These are phyloP conservation scores for Rhinogobius similis DNA, from an alignment of 2,113 vertebrate genomes.

Conservation along the genomic window DNA sequence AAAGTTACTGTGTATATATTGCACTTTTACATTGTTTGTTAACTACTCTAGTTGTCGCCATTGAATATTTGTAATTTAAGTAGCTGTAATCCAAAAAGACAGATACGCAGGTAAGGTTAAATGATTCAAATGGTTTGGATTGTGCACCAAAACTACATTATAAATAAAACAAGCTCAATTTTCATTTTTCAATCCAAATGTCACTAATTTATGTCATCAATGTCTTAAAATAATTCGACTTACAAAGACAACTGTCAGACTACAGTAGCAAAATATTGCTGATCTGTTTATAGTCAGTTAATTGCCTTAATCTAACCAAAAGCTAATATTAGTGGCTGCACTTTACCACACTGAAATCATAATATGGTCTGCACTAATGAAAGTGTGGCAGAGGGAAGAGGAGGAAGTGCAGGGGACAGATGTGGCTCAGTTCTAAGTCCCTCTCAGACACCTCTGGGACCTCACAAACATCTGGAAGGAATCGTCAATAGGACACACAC, in stretches of 20 bases:
- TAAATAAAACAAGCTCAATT: too few relatives aligned
- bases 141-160: not conserved
- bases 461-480: slow-evolving; percentile 76
- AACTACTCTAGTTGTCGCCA: too few relatives aligned
- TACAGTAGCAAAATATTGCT: too few relatives aligned
- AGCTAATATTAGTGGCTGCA: not conserved
- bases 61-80: not conserved
- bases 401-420: slow-evolving; percentile 69
- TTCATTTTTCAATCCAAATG: too few relatives aligned
- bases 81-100: not conserved
- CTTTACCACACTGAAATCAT: not conserved
- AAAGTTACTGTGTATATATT: too few relatives aligned
- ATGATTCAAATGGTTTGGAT: not conserved
- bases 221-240: too few relatives aligned
- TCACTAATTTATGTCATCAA: too few relatives aligned
- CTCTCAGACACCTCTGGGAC: slow-evolving; percentile 71
- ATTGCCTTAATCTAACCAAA: not conserved
- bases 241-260: not conserved
- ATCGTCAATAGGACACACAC: slow-evolving; percentile 68
- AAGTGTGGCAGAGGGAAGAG: slow-evolving; percentile 15
- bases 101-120: not conserved
- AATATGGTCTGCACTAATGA: not conserved
- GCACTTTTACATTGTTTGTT: too few relatives aligned
- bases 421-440: slow-evolving; percentile 69
- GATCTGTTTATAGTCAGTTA: not conserved